phyloP scores from a whole-genome alignment of 2,113 vertebrate genomes.

The Forbesichthys agassizii region DNA sequence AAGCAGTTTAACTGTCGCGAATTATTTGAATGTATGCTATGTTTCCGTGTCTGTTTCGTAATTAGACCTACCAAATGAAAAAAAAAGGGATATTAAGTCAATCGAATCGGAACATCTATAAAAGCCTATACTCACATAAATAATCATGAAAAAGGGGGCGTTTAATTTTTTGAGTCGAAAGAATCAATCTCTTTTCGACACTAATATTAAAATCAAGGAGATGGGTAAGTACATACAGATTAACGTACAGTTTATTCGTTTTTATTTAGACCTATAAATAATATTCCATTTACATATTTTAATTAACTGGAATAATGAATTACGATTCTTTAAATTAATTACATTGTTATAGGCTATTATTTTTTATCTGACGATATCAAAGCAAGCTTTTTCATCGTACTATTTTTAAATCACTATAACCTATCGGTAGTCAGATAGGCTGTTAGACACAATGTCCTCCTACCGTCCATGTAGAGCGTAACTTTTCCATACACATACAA shows the following conservation, averaged over 20 bases:
- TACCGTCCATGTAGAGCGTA: too few species aligned
- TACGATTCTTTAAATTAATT: too few species aligned
- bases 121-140: neutral
- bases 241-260: neutral
- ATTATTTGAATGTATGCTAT: too few species aligned
- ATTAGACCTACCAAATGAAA: constrained; percentile 11
- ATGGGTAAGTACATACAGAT: constrained; percentile 66
- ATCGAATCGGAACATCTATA: neutral
- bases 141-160: constrained; percentile 69
- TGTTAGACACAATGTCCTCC: too few species aligned
- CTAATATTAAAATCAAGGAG: constrained; percentile 65
- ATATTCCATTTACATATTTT: too few species aligned
- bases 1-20: constrained; percentile 34
- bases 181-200: constrained; percentile 72
- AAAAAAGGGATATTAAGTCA: constrained; percentile 40
- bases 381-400: too few species aligned
- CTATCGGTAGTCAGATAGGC: too few species aligned
- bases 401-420: too few species aligned
- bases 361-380: too few species aligned
- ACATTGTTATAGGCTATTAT: too few species aligned
- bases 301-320: too few species aligned
- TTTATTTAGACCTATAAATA: neutral
- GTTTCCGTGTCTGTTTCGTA: constrained; percentile 16
- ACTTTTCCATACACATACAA: too few species aligned
- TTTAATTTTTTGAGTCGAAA: constrained; percentile 69